Percentiles rank a stretch among this genome's conserved stretches.
Evolutionary conservation across 2,797 vertebrate species (phyloP).

Genomic region (Gila robusta): DNA sequence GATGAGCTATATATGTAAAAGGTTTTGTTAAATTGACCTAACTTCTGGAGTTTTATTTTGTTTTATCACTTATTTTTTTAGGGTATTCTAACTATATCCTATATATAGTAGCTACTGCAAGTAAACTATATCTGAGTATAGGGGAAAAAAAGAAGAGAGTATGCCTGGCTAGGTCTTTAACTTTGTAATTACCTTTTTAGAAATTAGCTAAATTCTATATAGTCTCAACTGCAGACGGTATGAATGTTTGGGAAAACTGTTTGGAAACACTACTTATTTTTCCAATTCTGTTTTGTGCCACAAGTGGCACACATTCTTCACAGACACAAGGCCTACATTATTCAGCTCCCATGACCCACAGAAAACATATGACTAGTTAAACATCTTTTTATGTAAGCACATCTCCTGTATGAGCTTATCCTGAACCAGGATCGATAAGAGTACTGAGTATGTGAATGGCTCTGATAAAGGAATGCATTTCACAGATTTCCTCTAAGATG

Average conservation of each 20-base stretch:
- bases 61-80: not conserved
- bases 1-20: not conserved
- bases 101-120: not conserved
- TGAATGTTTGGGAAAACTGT: not conserved
- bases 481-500: slow-evolving; percentile 28
- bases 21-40: not conserved
- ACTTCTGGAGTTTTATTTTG: not conserved
- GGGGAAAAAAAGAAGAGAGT: not conserved
- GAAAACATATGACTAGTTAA: not conserved
- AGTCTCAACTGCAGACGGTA: not conserved
- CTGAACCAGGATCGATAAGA: not conserved
- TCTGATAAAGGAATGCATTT: slow-evolving; percentile 9
- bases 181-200: not conserved
- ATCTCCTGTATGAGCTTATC: not conserved
- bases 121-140: not conserved
- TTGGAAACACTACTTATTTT: not conserved
- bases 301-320: not conserved
- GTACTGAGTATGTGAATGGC: not conserved
- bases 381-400: not conserved
- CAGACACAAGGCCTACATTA: not conserved
- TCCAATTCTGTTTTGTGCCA: not conserved
- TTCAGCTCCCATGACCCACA: not conserved
- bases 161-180: not conserved
- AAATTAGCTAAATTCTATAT: not conserved
- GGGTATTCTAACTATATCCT: not conserved